Evolutionary conservation across 2,888 invertebrate genomes (phyloP).

Genomic region (Ceraclea dissimilis): DNA sequence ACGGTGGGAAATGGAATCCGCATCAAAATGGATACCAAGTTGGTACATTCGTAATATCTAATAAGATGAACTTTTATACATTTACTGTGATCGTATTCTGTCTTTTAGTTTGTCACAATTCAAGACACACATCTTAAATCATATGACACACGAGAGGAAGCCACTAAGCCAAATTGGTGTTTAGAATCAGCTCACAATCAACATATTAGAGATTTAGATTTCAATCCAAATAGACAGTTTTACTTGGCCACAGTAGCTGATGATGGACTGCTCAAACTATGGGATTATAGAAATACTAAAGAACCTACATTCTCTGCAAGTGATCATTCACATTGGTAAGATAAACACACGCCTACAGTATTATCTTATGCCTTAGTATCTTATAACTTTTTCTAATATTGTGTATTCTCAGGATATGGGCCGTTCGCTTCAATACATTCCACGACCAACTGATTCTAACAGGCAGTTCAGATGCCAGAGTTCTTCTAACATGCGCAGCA

Average conservation of each 20-base stretch:
- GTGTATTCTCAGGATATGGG: conserved; percentile 67
- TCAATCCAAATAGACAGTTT: conserved; percentile 97
- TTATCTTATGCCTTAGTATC: no score
- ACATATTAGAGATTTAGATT: conserved; percentile 85
- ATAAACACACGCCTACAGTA: not conserved
- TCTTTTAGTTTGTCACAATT: conserved; percentile 68
- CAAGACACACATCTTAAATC: conserved; percentile 81
- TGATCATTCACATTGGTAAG: conserved; percentile 81
- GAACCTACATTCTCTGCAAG: conserved; percentile 72
- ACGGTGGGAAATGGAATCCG: conserved; percentile 90
- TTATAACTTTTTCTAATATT: no score
- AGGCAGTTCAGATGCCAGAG: conserved; percentile 90
- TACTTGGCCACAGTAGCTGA: conserved; percentile 91
- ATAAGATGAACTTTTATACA: no score
- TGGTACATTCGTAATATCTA: no score
- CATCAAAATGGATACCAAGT: conserved; percentile 80
- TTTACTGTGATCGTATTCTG: no score
- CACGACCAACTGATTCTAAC: conserved; percentile 94
- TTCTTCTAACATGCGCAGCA: conserved; percentile 78
- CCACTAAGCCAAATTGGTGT: conserved; percentile 67
- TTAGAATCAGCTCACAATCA: conserved; percentile 86
- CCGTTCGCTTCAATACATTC: conserved; percentile 89
- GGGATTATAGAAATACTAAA: conserved; percentile 83
- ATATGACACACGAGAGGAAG: conserved; percentile 75
- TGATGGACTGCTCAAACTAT: conserved; percentile 90